Conservation (phyloP, 1,140 invertebrate species). For the Atta texana region DNA sequence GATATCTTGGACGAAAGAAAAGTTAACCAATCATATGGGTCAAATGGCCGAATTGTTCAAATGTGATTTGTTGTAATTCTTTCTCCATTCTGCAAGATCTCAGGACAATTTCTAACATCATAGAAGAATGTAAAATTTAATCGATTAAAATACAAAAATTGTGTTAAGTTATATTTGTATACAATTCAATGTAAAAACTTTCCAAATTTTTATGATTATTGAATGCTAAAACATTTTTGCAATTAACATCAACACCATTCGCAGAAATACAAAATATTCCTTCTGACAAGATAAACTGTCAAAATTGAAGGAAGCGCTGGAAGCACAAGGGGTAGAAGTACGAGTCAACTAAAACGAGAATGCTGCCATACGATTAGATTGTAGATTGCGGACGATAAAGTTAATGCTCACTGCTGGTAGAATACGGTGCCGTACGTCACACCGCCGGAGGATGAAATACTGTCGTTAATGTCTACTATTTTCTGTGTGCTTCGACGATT, state of each 20-base stretch:
- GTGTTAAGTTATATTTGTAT: background rate
- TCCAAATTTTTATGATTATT: background rate
- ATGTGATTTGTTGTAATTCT: too few species aligned
- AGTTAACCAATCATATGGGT: too few species aligned
- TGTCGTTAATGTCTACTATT: conserved; percentile 53
- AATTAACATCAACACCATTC: conserved; percentile 1
- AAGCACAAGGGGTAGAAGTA: conserved; percentile 82
- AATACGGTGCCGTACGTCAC: conserved; percentile 20
- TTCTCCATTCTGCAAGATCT: too few species aligned
- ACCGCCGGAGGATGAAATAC: conserved; percentile 47
- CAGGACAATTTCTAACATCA: too few species aligned
- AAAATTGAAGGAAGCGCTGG: conserved; percentile 79
- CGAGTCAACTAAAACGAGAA: conserved; percentile 80
- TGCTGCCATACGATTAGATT: conserved; percentile 81
- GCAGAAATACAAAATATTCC: conserved; percentile 81
- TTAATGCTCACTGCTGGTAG: conserved; percentile 39
- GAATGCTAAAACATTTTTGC: background rate
- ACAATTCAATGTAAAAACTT: background rate
- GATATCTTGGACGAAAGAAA: too few species aligned
- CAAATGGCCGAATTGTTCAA: too few species aligned
- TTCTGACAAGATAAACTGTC: conserved; percentile 82
- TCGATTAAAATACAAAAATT: background rate
- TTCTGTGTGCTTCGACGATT: conserved; percentile 46
- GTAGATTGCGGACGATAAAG: conserved; percentile 69
- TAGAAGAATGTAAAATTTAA: background rate